Base-by-base conservation (phyloP, 2,797 vertebrate species). In the Monodelphis domestica region DNA sequence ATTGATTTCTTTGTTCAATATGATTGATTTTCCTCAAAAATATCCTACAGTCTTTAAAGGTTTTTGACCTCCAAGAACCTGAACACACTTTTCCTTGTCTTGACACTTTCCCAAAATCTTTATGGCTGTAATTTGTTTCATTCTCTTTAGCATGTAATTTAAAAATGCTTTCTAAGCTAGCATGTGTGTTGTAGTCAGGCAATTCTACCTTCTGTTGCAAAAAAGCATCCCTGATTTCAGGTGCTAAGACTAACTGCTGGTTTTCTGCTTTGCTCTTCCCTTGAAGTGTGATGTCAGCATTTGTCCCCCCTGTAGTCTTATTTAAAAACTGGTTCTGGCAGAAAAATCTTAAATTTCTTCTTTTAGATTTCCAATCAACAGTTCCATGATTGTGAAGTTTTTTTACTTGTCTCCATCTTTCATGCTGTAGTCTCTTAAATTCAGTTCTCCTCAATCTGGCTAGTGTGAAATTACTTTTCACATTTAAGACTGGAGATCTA, bases 11-110 rank as follows among this genome's bases (percentile, higher is more conserved):
- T 97, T 98, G 98, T 97, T 99, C 98, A 93, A 99, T 98, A 93
- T 99, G 99, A 97, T 99, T 99, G 96, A 99, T 99, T 98, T 99
- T 99, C 97, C 98, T 99, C 97, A 99, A 98, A 98, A 99, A 99
- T 98, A 99, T 99, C 88, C 99, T 98, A 97, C 99, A 99, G 95
- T 99, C 99, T 98, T 99, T 99, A 97, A 99, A 98, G 30, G 98
- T 98, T 98, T 99, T 99, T 92, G 99, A 98, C 98, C 98, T 99
- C 99, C 99, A 99, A 88, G 97, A 97, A 96, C 94, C 97, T 96
- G 97, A 95, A 97, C 95, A 98, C 30, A 97, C 53, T 97, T 97
- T 98, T 94, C 97, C 98, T 98, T 98, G 94, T 93, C 88, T 97
- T 95, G 96, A 95, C 90, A 94, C 96, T 96, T 98, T 98, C 97